Evolutionary conservation across 2,113 vertebrate species (phyloP).

Genomic region (Benitochromis conjunctus): DNA sequence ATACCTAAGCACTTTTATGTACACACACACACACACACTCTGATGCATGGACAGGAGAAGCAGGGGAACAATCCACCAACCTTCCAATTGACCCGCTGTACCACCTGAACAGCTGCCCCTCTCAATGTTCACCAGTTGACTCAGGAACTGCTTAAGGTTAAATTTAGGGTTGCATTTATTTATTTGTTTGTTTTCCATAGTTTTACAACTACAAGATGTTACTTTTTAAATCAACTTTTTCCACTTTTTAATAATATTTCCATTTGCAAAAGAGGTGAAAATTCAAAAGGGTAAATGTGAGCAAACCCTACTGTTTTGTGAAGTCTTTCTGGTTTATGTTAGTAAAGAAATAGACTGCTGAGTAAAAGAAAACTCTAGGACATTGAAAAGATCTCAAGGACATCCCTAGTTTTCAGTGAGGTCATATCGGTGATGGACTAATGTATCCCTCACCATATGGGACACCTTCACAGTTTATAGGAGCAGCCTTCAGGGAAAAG

Average conservation of each 20-base stretch:
- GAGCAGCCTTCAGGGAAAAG: slow-evolving; percentile 46
- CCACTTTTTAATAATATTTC: not conserved
- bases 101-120: not conserved
- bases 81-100: not conserved
- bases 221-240: not conserved
- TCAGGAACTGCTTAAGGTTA: not conserved
- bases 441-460: slow-evolving; percentile 24
- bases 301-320: not conserved
- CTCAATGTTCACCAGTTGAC: not conserved
- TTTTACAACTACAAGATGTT: not conserved
- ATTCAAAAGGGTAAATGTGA: not conserved
- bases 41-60: not conserved
- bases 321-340: not conserved
- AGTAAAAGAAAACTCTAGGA: not conserved
- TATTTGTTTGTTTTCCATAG: not conserved
- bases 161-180: not conserved
- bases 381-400: slow-evolving; percentile 40
- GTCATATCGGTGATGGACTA: slow-evolving; percentile 36
- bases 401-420: slow-evolving; percentile 24
- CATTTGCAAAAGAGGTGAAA: not conserved
- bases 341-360: not conserved
- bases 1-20: not conserved
- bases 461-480: slow-evolving; percentile 61
- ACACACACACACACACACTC: not conserved
- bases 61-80: not conserved